A percentile compares a stretch with the other conserved stretches of the same genome.
phyloP scores from a whole-genome alignment of 2,113 vertebrate species.

The Leptosomus discolor region DNA sequence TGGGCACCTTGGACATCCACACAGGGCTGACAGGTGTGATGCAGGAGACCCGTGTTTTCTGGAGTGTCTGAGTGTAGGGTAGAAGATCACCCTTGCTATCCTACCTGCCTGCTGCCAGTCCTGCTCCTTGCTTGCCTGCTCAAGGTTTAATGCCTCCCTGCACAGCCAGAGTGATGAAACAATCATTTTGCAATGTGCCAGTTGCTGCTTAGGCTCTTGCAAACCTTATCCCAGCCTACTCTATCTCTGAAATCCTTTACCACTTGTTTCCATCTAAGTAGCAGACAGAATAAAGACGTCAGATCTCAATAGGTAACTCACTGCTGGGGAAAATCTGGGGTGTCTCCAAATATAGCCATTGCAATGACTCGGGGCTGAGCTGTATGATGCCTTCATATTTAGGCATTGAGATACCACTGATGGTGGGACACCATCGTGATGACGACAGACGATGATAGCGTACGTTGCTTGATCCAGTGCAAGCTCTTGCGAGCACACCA shows the following conservation, averaged over 20 bases:
- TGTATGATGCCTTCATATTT: neutral
- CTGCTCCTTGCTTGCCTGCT: neutral
- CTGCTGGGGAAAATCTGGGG: neutral
- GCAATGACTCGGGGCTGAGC: neutral
- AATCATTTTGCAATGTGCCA: neutral
- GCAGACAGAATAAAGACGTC: neutral
- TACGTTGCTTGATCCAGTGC: neutral
- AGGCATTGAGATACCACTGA: no score
- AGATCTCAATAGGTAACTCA: neutral
- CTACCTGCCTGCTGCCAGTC: neutral
- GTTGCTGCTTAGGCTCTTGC: neutral
- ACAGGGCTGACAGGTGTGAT: neutral
- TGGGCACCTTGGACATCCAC: neutral
- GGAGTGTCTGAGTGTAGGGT: neutral
- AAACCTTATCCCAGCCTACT: neutral
- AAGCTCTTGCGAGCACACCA: neutral
- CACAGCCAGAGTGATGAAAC: neutral
- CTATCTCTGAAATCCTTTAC: neutral
- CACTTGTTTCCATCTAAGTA: neutral
- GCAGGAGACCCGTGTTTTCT: neutral
- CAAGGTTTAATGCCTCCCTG: neutral
- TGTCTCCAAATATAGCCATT: neutral
- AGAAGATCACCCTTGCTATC: neutral
- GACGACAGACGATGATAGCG: rapidly evolving
- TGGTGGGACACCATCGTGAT: neutral